These are phyloP conservation scores for Caenorhabditis remanei DNA, from an alignment of 1,140 invertebrate genomes.

Conservation along the genomic window DNA sequence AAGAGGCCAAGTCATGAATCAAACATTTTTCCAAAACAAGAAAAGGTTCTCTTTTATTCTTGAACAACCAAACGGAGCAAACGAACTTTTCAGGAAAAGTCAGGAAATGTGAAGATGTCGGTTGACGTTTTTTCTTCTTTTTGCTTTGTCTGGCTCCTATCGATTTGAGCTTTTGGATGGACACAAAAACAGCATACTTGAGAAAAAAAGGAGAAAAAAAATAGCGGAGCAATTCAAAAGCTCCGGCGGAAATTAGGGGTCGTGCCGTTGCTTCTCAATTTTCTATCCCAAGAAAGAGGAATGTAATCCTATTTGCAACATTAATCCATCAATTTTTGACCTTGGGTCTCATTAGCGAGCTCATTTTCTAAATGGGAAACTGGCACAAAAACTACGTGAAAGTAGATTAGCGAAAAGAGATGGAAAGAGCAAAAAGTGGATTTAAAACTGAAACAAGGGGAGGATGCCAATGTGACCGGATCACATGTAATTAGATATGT, in stretches of 20 bases:
- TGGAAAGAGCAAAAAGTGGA: constrained; percentile 15
- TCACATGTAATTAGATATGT: constrained; percentile 49
- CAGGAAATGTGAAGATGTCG: constrained; percentile 29
- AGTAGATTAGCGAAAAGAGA: background rate
- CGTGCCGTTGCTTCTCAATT: background rate
- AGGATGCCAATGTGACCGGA: background rate
- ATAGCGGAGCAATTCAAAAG: background rate
- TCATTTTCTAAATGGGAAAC: background rate
- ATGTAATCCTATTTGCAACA: constrained; percentile 42
- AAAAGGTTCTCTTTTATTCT: background rate
- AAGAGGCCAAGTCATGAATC: constrained; percentile 22
- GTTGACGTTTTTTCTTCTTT: background rate
- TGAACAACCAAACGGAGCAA: constrained; percentile 11
- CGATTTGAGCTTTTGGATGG: background rate
- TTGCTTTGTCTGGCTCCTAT: background rate
- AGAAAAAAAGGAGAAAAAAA: background rate
- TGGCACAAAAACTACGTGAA: background rate
- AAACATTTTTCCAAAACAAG: background rate
- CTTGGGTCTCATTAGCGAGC: background rate
- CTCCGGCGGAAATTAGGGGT: constrained; percentile 9
- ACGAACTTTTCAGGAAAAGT: background rate
- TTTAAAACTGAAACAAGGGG: constrained; percentile 22
- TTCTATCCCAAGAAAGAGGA: no score
- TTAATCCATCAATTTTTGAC: constrained; percentile 26
- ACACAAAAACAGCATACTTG: constrained; percentile 20